Evolutionary conservation across 1,140 invertebrate genomes (phyloP).

Genomic region (Notospermus geniculatus): DNA sequence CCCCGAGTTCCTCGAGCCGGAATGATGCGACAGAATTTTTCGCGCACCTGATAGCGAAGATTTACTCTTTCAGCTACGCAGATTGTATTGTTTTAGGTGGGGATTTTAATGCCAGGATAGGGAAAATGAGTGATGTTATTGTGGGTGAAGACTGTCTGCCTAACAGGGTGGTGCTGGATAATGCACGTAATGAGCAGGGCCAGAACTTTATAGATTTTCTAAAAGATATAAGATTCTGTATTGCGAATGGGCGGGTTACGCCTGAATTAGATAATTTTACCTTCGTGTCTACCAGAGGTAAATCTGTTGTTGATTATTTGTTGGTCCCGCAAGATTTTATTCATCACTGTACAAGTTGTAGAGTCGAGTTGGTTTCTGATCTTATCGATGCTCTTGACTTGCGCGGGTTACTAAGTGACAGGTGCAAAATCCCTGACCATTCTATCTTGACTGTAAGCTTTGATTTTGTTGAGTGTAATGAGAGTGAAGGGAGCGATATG

Average conservation of each 20-base stretch:
- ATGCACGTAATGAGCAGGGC: too few relatives aligned
- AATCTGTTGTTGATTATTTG: conserved; percentile 6
- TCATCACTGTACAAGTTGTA: background rate
- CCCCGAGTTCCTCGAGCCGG: conserved; percentile 18
- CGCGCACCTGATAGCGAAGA: conserved; percentile 15
- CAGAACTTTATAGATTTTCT: background rate
- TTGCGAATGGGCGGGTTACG: conserved; percentile 4
- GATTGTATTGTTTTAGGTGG: too few relatives aligned
- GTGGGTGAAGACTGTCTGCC: too few relatives aligned
- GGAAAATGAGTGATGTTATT: too few relatives aligned
- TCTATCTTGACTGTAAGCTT: background rate
- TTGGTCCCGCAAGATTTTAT: background rate
- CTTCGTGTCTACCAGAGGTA: background rate
- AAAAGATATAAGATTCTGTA: background rate
- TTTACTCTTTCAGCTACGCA: conserved; percentile 14
- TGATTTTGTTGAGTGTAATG: background rate
- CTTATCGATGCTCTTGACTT: background rate
- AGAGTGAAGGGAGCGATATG: background rate
- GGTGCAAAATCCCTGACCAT: conserved; percentile 1
- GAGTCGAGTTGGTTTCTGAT: background rate
- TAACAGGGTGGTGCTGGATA: too few relatives aligned
- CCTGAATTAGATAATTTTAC: conserved; percentile 8
- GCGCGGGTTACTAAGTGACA: background rate
- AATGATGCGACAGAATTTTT: conserved; percentile 17
- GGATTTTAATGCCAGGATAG: conserved; percentile 10